These are phyloP conservation scores for Strigamia crassipes DNA, from an alignment of 2,888 invertebrate species.

Conservation along the genomic window DNA sequence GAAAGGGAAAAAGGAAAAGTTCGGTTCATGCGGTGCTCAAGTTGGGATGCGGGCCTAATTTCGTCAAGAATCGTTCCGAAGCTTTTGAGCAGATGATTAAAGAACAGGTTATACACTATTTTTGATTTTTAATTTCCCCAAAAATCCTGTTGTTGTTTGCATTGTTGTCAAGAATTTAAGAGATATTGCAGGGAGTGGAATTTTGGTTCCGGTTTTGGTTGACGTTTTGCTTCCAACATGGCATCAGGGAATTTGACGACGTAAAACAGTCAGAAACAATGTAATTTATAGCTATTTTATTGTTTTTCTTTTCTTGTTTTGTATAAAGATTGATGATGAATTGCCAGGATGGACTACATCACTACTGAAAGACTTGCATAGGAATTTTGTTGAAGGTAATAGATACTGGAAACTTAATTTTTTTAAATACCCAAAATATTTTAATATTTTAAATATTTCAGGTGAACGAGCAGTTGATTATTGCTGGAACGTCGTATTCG, in stretches of 20 bases:
- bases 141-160: no score
- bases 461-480: neutral
- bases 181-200: neutral
- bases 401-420: neutral
- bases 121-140: no score
- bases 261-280: neutral
- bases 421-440: neutral
- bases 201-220: slow-evolving; percentile 12
- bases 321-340: neutral
- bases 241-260: neutral
- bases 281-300: neutral
- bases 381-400: neutral
- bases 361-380: neutral
- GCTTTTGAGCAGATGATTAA: neutral
- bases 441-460: neutral
- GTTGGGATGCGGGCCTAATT: slow-evolving; percentile 1
- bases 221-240: neutral
- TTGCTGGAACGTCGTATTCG: neutral
- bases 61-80: neutral
- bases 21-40: slow-evolving; percentile 57
- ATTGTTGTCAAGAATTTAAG: no score
- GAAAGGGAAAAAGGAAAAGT: slow-evolving; percentile 62
- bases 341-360: neutral
- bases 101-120: slow-evolving; percentile 1
- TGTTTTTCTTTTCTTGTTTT: neutral